Conservation (phyloP, 2,797 vertebrate genomes). For the Stomatorhinus walkeri region DNA sequence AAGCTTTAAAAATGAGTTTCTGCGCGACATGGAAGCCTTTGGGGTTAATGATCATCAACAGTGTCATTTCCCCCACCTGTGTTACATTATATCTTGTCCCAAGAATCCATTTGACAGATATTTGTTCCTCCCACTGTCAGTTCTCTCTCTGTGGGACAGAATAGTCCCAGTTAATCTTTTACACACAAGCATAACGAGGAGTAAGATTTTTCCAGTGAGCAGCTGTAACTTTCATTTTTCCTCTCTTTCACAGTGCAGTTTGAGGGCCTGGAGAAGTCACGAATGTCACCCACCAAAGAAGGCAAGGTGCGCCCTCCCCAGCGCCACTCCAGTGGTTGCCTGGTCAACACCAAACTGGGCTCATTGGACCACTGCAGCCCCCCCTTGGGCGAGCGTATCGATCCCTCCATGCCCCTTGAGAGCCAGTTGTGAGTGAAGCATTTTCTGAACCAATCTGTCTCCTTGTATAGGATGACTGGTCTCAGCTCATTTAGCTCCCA, state of each 20-base stretch:
- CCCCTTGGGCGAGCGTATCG: slow-evolving; percentile 66
- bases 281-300: slow-evolving; percentile 80
- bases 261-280: slow-evolving; percentile 74
- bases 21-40: not conserved
- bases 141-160: not conserved
- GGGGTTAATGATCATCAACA: not conserved
- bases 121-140: not conserved
- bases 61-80: not conserved
- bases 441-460: not conserved
- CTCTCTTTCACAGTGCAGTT: slow-evolving; percentile 68
- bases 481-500: not conserved
- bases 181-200: not conserved
- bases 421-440: slow-evolving; percentile 86
- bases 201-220: not conserved
- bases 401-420: slow-evolving; percentile 82
- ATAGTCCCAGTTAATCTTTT: not conserved
- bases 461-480: not conserved
- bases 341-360: slow-evolving; percentile 77
- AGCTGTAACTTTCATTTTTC: not conserved
- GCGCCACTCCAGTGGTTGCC: slow-evolving; percentile 73
- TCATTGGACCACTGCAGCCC: slow-evolving; percentile 64
- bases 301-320: slow-evolving; percentile 74
- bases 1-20: not conserved
- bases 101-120: not conserved
- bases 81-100: not conserved